Base-by-base conservation (phyloP, 1,140 invertebrate genomes). In the Asbolus verrucosus region DNA sequence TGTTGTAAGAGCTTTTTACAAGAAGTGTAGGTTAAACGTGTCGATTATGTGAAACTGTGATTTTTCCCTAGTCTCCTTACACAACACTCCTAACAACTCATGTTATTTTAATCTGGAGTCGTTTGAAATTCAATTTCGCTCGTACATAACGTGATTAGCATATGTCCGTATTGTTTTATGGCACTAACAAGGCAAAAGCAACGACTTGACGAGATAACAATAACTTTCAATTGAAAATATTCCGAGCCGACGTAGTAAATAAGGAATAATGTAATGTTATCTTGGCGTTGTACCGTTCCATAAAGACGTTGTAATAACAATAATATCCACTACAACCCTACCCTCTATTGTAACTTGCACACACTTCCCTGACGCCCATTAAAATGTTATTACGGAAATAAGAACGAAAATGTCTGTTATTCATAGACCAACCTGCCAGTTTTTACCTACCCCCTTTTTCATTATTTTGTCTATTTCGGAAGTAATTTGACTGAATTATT, bases 361-460 rank as follows among this genome's bases (percentile, higher is more conserved):
- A 54, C 46, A 54, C 46, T 54, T 54, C 46, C 46, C 46, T 54
- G 11, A 54, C 46, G 46, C 46, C 46, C 46, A 54, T 54, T 54
- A 54, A 54, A 54, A 54, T 54, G 46, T 54, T 54, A 54, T 54
- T 54, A 54, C 18, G 46, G 46, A 54, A 54, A 54, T 54, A 54
- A 54, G 46, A 14, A 54, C 46, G 46, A 24, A 54, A 54, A 54
- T 54, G 46, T 54, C 6, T 54, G 46, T 54, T 54, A 54, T 54
- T 31, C 46, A 54, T 54, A 54, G 46, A 54, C 46, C 46, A 54
- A 54, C 13, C n/a, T 54, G 46, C 46, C 21, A 24, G 19, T 54
- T 54, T 54, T 54, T 54, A 54, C 21, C 46, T 54, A 21, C 27
- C 46, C 21, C 46, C 18, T 16, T 24, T 21, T 15, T 21, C 43